Evolutionary conservation across 2,888 invertebrate species (phyloP), one percentile per base, ranked within the genome.

Genomic region (Amphipoea oculea): DNA sequence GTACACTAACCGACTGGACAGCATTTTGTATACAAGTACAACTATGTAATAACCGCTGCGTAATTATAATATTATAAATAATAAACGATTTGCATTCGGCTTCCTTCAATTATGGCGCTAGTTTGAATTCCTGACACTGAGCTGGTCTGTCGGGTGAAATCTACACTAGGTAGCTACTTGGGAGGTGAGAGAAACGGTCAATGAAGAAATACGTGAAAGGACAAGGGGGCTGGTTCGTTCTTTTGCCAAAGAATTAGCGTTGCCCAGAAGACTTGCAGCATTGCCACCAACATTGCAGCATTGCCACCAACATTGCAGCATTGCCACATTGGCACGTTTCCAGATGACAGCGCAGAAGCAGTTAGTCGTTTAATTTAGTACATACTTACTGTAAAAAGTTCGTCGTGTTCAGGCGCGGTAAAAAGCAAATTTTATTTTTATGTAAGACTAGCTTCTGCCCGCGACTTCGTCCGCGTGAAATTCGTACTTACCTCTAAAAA

Each of bases 51-150:
- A 85, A 81, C 82, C 67, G 76, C 81, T 68, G 85, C 79, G 89
- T 91, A 91, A 91, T 91, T 91, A 93, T 92, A 94, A 94, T 95
- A 94, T 94, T 93, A 94, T 94, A 93, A 94, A 95, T 95, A 95
- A 94, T 94, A 94, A 92, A 92, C 93, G 92, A 95, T 94, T 94
- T 93, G 92, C 92, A 92, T 89, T 93, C 90, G 89, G 91, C 89
- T 92, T 92, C 91, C 92, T 91, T 91, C 92, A 91, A 93, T 93
- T 93, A 93, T 89, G 85, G 84, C 85, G 87, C 76, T 65, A 78
- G 73, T 80, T 89, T 80, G 83, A 87, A 87, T 88, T 87, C 87
- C 88, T 85, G 82, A 80, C 84, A 70, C 66, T 14, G 65, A 81
- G 79, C 83, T 71, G 79, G 83, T 84, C 70, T 23, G 67, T 60